phyloP scores from a whole-genome alignment of 1,140 invertebrate genomes.

The Brachionus calyciflorus region DNA sequence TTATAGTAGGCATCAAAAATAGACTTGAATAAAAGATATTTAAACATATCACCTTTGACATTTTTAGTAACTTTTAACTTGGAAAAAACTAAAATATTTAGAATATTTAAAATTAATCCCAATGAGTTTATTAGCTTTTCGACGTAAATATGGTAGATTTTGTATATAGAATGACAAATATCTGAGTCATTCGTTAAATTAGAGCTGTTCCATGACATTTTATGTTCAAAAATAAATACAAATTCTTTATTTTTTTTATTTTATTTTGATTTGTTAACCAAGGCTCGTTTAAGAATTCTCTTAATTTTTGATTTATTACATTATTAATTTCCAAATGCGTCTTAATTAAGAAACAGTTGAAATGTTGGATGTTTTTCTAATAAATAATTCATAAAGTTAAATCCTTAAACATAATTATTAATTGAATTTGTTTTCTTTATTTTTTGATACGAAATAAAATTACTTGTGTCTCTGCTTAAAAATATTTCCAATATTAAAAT shows the following conservation, averaged over 20 bases:
- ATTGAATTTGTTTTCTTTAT: no score
- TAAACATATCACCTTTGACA: constrained; percentile 35
- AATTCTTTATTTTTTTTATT: not conserved
- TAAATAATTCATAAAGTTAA: no score
- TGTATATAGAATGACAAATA: constrained; percentile 24
- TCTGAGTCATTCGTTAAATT: not conserved
- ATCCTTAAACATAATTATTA: no score
- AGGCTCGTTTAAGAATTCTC: no score
- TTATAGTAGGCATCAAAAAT: constrained; percentile 33
- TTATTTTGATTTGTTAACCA: no score
- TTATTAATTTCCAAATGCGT: no score
- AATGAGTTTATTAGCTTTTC: not conserved
- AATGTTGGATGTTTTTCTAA: no score
- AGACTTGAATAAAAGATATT: constrained; percentile 38
- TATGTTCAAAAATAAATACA: not conserved
- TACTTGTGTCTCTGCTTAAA: no score
- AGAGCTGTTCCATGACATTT: not conserved
- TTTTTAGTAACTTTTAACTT: not conserved
- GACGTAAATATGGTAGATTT: constrained; percentile 15
- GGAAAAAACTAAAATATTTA: constrained; percentile 7
- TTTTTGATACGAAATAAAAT: no score
- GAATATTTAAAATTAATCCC: not conserved
- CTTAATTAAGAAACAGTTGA: no score
- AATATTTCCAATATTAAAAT: no score
- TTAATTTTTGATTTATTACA: no score